Evolutionary conservation across 2,797 vertebrate species (phyloP).

Genomic region (Falco peregrinus): DNA sequence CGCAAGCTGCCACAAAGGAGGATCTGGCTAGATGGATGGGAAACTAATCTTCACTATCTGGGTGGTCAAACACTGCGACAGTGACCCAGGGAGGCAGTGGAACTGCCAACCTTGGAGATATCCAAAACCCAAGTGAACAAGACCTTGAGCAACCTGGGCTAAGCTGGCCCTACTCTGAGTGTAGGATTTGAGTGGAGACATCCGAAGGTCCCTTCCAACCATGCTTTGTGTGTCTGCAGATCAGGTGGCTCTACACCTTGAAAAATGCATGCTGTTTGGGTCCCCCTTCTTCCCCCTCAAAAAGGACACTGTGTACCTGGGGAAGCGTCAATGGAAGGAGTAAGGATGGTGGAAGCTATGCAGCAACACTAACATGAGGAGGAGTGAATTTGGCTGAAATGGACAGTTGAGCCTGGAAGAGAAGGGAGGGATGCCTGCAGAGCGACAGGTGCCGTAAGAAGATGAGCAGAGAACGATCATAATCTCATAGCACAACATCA

Average conservation of each 20-base stretch:
- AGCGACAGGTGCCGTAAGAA: not conserved
- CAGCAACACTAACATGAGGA: not conserved
- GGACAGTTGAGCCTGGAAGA: not conserved
- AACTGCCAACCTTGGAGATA: no score
- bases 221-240: not conserved
- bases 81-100: no score
- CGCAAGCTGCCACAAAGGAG: not conserved
- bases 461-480: rapidly evolving
- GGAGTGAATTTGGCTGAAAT: not conserved
- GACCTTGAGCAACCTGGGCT: not conserved
- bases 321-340: not conserved
- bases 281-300: not conserved
- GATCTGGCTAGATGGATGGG: not conserved
- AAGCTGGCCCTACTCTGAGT: not conserved
- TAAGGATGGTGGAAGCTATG: not conserved
- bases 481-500: not conserved
- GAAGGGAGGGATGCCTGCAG: not conserved
- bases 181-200: not conserved
- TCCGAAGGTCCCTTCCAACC: not conserved
- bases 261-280: not conserved
- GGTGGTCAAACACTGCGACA: no score
- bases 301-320: not conserved
- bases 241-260: not conserved
- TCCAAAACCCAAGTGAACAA: no score
- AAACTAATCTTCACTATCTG: not conserved